Base-by-base conservation (phyloP, 2,888 invertebrate species). In the Calliopum simillimum region DNA sequence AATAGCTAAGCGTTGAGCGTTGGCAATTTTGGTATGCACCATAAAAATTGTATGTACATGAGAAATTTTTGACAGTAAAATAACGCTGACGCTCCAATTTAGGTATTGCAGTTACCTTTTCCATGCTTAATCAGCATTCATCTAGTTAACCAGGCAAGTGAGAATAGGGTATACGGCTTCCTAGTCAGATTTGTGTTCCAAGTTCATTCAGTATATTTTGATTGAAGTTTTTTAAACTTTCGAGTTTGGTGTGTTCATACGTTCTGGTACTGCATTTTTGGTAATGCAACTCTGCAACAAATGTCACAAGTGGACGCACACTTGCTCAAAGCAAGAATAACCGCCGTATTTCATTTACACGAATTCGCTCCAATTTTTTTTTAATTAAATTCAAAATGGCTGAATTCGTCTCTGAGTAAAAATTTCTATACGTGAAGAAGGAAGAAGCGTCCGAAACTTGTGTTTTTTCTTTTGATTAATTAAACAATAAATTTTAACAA, bases 361-460 rank as follows among this genome's bases (percentile, higher is more conserved):
- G 44, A 13, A 46, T 53, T 46, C 46, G 67, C 44, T 25, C 44
- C n/a, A 55, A 14, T 55, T 14, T 56, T 70, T 58, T 65, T 33
- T 23, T 21, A 16, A 41, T 58, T 5, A 67, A 49, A 64, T 75
- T 75, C 82, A 82, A 82, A 82, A 83, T 82, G 82, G 82, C 81
- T 77, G 5, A 69, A 19, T 33, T 56, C 58, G 64, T 16, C 66
- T 56, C 56, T 47, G 76, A 75, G 76, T 74, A 74, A 76, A 80
- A 82, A 80, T 80, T 81, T 81, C 80, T 81, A 79, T 80, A 80
- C 80, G n/a, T n/a, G n/a, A n/a, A n/a, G n/a, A 80, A 80, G 73
- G 75, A 79, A 78, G 79, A 79, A 81, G 83, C 82, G 82, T 81
- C 81, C 76, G 81, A 79, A 76, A 71, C 72, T 68, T 49, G 71